Evolutionary conservation across 37 sponge, comb jelly and placozoan species (phyloP).

Genomic region (Mnemiopsis leidyi): DNA sequence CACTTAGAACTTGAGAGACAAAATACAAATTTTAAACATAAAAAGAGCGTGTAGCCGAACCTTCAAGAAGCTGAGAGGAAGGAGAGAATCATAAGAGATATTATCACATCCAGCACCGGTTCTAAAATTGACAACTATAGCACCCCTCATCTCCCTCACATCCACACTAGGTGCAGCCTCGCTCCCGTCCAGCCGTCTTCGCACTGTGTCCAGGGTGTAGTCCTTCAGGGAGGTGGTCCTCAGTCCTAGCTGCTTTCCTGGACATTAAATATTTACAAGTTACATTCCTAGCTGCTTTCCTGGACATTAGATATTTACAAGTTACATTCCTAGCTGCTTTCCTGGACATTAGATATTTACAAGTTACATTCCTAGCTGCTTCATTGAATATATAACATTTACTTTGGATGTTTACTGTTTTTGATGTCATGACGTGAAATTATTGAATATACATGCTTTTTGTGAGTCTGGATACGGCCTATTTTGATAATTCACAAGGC

Average conservation of each 20-base stretch:
- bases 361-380: slow-evolving; percentile 20
- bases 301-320: no score
- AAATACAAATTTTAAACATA: no score
- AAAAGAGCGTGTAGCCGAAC: neutral
- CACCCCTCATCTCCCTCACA: slow-evolving; percentile 47
- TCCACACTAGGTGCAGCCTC: neutral
- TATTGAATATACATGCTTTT: no score
- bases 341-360: neutral
- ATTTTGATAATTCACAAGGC: no score
- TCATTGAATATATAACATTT: neutral
- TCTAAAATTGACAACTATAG: neutral
- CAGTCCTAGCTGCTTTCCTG: slow-evolving; percentile 29
- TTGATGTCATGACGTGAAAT: no score
- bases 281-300: slow-evolving; percentile 21
- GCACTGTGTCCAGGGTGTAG: neutral
- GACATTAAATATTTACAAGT: no score
- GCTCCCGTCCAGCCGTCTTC: neutral
- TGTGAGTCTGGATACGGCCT: no score
- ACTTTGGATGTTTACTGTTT: no score
- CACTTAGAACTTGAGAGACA: no score
- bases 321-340: slow-evolving; percentile 13
- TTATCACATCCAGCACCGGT: neutral
- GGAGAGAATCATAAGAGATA: slow-evolving; percentile 1
- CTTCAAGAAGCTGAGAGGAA: slow-evolving; percentile 29
- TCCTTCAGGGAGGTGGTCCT: neutral